Evolutionary conservation across 2,888 invertebrate species (phyloP), one percentile per base, ranked within the genome.

Genomic region (Nymphalis polychloros): DNA sequence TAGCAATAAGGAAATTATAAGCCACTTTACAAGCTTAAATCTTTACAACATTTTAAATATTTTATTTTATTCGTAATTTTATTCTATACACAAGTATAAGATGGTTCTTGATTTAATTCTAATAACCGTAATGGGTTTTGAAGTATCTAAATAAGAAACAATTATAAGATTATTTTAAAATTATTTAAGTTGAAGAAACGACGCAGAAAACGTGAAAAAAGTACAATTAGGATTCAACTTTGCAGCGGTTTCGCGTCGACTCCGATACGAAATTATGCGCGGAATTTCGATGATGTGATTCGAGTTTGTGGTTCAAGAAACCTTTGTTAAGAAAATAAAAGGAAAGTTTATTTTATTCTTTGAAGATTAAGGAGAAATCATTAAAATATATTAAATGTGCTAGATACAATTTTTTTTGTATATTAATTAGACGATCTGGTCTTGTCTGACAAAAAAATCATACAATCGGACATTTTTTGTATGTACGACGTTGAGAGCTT

Each of bases 401-500:
- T 17, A 50, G 23, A 13, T 66, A 48, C 50, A n/a, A 35, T 17
- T 35, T 17, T 35, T 19, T 19, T 52, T 23, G 19, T 52, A 52
- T 52, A 52, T 52, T 41, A 8, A 27, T 31, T 55, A 31, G 16
- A 55, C 31, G 27, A 31, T n/a, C 17, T 17, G 31, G 31, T 55
- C 31, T 55, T 61, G 10, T 8, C 23, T 55, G 23, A 2, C 53
- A 49, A 62, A 68, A 68, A 65, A 61, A 63, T 47, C 48, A 63
- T 70, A 50, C 41, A 48, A 61, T 61, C 50, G 41, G 47, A 47
- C 31, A 50, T 64, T 66, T 72, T 70, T 70, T 63, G 55, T 67
- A 62, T 59, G 63, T 67, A 65, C 64, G 57, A 64, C 61, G 69
- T 87, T 83, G 83, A 92, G 88, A 88, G 92, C 88, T 92, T 92